Conservation (phyloP, 2,113 vertebrate species). For the Zosterops hypoxanthus region DNA sequence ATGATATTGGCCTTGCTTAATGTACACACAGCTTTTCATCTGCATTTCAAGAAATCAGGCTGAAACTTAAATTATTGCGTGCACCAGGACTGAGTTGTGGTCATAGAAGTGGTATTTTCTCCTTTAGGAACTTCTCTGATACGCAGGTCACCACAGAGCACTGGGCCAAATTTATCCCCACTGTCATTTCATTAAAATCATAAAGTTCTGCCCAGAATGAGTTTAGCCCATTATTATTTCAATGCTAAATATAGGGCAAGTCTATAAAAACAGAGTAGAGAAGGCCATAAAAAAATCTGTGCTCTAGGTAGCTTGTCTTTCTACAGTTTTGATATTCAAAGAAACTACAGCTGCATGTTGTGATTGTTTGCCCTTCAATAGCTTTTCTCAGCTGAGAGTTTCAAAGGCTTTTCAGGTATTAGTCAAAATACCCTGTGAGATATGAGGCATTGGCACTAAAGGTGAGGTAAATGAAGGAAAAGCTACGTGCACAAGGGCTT, state of each 20-base stretch:
- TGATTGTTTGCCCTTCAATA: neutral
- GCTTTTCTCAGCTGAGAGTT: neutral
- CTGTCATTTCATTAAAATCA: neutral
- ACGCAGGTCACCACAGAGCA: neutral
- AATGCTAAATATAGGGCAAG: neutral
- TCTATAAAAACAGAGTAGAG: neutral
- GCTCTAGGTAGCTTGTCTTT: constrained; percentile 43
- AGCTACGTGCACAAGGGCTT: neutral
- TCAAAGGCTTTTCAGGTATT: neutral
- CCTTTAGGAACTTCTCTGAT: neutral
- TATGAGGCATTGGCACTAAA: neutral
- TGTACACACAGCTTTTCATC: neutral
- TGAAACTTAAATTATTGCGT: neutral
- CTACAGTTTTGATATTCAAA: constrained; percentile 30
- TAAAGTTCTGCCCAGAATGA: neutral
- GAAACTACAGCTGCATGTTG: neutral
- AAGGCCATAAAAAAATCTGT: constrained; percentile 16
- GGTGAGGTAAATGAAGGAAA: neutral
- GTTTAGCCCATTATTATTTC: neutral
- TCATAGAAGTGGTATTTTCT: neutral
- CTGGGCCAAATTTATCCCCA: neutral
- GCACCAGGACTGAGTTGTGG: neutral
- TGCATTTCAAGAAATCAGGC: neutral
- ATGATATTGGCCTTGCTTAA: neutral
- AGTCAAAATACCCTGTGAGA: neutral